Evolutionary conservation across 2,113 vertebrate species (phyloP).

Genomic region (Catharus fuscescens): DNA sequence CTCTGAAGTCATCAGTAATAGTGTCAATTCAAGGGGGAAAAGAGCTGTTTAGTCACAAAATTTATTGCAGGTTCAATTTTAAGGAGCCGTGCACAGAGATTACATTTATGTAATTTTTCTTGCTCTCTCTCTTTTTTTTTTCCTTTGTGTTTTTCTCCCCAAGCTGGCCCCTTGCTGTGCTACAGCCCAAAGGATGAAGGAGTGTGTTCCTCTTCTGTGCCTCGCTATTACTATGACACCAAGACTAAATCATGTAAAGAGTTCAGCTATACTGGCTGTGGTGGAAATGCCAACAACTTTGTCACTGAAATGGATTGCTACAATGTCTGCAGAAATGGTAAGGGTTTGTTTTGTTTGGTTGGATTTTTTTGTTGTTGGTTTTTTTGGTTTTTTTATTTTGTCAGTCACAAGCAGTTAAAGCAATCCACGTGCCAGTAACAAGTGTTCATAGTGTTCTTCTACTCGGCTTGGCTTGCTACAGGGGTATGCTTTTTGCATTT

Average conservation of each 20-base stretch:
- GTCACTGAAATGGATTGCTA: slow-evolving; percentile 75
- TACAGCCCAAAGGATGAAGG: slow-evolving; percentile 85
- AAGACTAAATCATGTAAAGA: slow-evolving; percentile 79
- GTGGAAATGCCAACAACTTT: slow-evolving; percentile 94
- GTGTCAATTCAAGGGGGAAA: not conserved
- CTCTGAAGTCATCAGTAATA: not conserved
- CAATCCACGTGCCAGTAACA: not conserved
- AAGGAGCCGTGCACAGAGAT: not conserved
- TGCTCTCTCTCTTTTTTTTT: not conserved
- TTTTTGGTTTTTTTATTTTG: not conserved
- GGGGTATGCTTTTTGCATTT: not conserved
- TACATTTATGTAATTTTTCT: not conserved
- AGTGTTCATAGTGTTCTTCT: not conserved
- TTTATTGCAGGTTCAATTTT: not conserved
- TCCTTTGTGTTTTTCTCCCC: not conserved
- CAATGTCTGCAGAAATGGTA: slow-evolving; percentile 83
- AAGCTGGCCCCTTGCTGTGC: slow-evolving; percentile 84
- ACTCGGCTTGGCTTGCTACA: not conserved
- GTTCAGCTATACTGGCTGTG: slow-evolving; percentile 89
- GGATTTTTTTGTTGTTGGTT: not conserved
- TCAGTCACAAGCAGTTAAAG: not conserved
- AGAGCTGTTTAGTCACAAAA: not conserved
- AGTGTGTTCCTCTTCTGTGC: slow-evolving; percentile 82
- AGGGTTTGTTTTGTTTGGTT: not conserved
- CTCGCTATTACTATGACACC: slow-evolving; percentile 88